Evolutionary conservation across 1,140 invertebrate genomes (phyloP).

Genomic region (Aphis craccivora): DNA sequence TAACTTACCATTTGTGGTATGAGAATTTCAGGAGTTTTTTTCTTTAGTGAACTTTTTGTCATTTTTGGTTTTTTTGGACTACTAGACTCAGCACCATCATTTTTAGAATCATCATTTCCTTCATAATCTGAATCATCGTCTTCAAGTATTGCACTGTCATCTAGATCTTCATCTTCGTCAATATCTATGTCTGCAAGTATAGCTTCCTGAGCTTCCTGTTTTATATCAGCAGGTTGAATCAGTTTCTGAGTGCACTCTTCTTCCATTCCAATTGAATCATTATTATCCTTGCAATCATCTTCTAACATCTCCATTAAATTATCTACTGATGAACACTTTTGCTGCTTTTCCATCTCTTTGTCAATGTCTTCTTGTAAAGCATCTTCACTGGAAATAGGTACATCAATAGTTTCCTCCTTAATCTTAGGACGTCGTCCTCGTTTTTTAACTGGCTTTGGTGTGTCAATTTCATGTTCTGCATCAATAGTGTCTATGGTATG

Average conservation of each 20-base stretch:
- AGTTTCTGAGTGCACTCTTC: slow-evolving; percentile 60
- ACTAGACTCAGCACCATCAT: not conserved
- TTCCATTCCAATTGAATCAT: slow-evolving; percentile 59
- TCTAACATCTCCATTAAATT: slow-evolving; percentile 59
- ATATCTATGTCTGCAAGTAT: slow-evolving; percentile 59
- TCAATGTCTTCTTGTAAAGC: slow-evolving; percentile 62
- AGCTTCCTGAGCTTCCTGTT: slow-evolving; percentile 57
- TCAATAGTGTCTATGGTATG: slow-evolving; percentile 44
- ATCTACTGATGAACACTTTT: slow-evolving; percentile 60
- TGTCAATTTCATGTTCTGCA: slow-evolving; percentile 17
- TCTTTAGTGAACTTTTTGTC: slow-evolving; percentile 37
- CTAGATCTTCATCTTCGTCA: slow-evolving; percentile 58
- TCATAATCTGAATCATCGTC: slow-evolving; percentile 62
- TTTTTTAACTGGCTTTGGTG: slow-evolving; percentile 46
- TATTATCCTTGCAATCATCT: slow-evolving; percentile 51
- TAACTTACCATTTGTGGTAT: slow-evolving; percentile 58
- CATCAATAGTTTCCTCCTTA: slow-evolving; percentile 48
- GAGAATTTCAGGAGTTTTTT: slow-evolving; percentile 53
- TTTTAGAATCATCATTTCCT: slow-evolving; percentile 60
- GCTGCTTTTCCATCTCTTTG: slow-evolving; percentile 27
- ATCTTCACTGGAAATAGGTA: slow-evolving; percentile 59
- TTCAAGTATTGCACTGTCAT: slow-evolving; percentile 60
- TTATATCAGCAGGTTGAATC: slow-evolving; percentile 59
- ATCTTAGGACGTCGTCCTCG: slow-evolving; percentile 17
- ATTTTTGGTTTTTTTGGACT: slow-evolving; percentile 55